Conservation (phyloP, 2,797 vertebrate genomes). For the Acropternis orthonyx region DNA sequence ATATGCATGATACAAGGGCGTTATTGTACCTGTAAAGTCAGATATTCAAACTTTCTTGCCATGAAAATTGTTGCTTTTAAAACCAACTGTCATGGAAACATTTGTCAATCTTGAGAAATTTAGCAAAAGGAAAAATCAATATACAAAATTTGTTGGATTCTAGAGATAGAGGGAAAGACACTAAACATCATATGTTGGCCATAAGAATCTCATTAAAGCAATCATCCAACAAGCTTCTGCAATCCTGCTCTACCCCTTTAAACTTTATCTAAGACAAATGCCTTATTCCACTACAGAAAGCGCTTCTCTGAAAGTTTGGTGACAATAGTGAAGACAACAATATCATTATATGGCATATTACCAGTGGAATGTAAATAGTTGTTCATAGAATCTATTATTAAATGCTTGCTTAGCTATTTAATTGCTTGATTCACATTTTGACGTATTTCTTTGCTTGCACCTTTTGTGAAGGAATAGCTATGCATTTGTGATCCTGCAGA, state of each 20-base stretch:
- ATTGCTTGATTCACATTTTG: conserved; percentile 3
- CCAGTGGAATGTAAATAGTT: background rate
- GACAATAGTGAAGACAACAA: background rate
- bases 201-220: conserved; percentile 41
- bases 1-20: background rate
- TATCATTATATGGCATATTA: background rate
- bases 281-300: background rate
- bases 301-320: background rate
- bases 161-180: background rate
- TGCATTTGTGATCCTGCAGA: background rate
- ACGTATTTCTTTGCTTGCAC: background rate
- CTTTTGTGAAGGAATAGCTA: background rate
- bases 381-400: background rate
- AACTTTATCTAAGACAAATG: conserved; percentile 10
- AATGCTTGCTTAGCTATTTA: background rate
- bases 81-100: background rate
- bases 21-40: background rate
- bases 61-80: background rate
- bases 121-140: background rate
- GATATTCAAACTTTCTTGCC: background rate
- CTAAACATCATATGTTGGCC: background rate
- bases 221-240: background rate
- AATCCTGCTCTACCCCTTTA: background rate
- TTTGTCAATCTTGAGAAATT: background rate
- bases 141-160: background rate